phyloP scores from a whole-genome alignment of 2,888 invertebrate genomes.

The Parelbella ahira region DNA sequence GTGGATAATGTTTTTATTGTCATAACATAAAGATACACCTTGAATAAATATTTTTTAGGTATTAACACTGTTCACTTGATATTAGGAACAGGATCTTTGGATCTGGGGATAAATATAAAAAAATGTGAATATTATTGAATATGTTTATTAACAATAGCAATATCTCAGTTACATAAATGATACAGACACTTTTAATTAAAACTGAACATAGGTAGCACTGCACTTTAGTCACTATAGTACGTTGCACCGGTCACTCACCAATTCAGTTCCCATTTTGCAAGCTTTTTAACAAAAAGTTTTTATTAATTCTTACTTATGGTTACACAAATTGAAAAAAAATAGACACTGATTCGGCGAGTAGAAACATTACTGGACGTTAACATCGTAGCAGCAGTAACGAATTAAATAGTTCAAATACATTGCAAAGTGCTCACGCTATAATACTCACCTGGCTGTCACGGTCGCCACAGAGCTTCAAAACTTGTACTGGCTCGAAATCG shows the following conservation, averaged over 20 bases:
- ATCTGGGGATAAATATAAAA: slow-evolving; percentile 65
- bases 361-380: slow-evolving; percentile 2
- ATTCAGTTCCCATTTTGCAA: slow-evolving; percentile 71
- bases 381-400: no score
- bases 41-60: no score
- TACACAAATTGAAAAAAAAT: not conserved
- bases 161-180: slow-evolving; percentile 36
- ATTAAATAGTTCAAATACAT: no score
- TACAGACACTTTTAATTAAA: no score
- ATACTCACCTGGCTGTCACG: slow-evolving; percentile 33
- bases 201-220: no score
- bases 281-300: slow-evolving; percentile 69
- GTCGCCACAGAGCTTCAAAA: slow-evolving; percentile 19
- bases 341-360: slow-evolving; percentile 29
- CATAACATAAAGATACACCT: no score
- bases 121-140: slow-evolving; percentile 42
- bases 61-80: slow-evolving; percentile 34
- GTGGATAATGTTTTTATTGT: no score
- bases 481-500: slow-evolving; percentile 22
- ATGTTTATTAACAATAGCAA: slow-evolving; percentile 59
- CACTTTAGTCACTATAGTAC: slow-evolving; percentile 46
- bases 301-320: slow-evolving; percentile 29
- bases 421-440: no score
- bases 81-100: slow-evolving; percentile 62
- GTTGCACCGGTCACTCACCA: slow-evolving; percentile 60